These are phyloP conservation scores for Cyclura pinguis DNA, from an alignment of 2,797 vertebrate genomes.

Conservation along the genomic window DNA sequence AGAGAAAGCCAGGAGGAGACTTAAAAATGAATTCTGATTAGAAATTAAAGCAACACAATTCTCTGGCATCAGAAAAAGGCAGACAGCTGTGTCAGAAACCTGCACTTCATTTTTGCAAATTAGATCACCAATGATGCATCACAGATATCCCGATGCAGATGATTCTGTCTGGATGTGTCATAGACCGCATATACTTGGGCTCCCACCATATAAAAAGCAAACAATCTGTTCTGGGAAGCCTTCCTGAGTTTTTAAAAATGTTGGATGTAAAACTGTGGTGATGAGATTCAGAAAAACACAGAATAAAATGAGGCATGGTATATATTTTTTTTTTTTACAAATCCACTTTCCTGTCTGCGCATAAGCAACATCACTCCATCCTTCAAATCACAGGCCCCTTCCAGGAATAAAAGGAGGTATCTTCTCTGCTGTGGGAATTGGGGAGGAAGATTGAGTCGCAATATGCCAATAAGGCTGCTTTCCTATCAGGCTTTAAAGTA, in stretches of 20 bases:
- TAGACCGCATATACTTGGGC: neutral
- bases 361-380: neutral
- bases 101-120: conserved; percentile 54
- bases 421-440: neutral
- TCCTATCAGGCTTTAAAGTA: conserved; percentile 1
- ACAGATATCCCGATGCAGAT: conserved; percentile 31
- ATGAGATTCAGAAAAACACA: neutral
- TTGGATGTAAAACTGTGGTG: neutral
- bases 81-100: conserved; percentile 10
- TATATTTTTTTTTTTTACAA: neutral
- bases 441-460: neutral
- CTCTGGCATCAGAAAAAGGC: neutral
- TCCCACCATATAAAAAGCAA: conserved; percentile 9
- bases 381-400: neutral
- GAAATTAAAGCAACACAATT: neutral
- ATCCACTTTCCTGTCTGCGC: neutral
- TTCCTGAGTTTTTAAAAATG: neutral
- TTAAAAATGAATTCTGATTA: neutral
- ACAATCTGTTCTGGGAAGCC: conserved; percentile 5
- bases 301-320: neutral
- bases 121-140: conserved; percentile 48
- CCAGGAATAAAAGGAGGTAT: neutral
- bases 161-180: conserved; percentile 16
- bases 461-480: neutral
- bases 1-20: neutral